Conservation (phyloP, 2,888 invertebrate genomes). For the Limnephilus rhombicus region DNA sequence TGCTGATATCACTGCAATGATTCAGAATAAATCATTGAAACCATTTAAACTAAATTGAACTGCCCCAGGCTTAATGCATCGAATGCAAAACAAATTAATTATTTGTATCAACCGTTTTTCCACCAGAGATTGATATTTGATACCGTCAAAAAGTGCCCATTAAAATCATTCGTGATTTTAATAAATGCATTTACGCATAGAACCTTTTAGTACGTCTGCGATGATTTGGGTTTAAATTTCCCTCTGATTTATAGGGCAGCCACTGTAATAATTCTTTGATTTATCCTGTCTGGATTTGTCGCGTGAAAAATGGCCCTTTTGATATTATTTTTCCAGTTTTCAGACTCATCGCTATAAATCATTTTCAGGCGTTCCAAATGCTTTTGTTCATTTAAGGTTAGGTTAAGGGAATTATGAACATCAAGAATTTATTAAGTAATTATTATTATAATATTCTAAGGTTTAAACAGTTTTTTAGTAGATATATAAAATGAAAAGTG, state of each 20-base stretch:
- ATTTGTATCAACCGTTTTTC: slow-evolving; percentile 16
- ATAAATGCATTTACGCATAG: slow-evolving; percentile 9
- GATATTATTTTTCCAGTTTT: not conserved
- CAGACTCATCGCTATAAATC: not conserved
- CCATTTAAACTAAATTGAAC: not conserved
- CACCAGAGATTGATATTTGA: not conserved
- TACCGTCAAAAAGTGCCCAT: not conserved
- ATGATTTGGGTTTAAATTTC: too few species aligned
- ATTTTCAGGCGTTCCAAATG: not conserved
- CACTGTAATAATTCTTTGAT: slow-evolving; percentile 29
- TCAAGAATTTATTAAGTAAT: not conserved
- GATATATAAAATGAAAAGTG: not conserved
- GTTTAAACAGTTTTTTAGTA: not conserved
- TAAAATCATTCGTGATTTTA: not conserved
- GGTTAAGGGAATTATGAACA: not conserved
- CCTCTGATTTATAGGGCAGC: slow-evolving; percentile 59
- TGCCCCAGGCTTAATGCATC: not conserved
- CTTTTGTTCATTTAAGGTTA: not conserved
- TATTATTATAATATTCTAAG: not conserved
- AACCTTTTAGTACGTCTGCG: slow-evolving; percentile 9
- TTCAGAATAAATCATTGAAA: not conserved
- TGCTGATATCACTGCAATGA: not conserved
- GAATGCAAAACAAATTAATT: slow-evolving; percentile 4
- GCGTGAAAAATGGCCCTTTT: not conserved
- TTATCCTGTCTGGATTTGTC: slow-evolving; percentile 44